These are phyloP conservation scores for Alcis repandata DNA, from an alignment of 2,888 invertebrate genomes.

Conservation along the genomic window DNA sequence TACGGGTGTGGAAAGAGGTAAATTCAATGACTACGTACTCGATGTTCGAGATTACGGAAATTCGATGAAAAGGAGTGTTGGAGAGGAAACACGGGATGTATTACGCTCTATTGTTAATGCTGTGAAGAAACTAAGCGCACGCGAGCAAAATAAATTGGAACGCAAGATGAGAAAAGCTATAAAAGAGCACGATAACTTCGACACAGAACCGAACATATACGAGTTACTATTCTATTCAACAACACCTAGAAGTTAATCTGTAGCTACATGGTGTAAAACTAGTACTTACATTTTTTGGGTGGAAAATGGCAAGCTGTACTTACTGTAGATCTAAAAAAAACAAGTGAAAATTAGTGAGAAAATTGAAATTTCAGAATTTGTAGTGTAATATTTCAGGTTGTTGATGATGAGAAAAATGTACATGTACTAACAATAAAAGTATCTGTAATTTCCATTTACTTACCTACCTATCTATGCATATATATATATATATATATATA, in stretches of 20 bases:
- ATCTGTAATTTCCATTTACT: too few relatives aligned
- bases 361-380: too few relatives aligned
- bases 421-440: too few relatives aligned
- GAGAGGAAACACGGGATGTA: conserved; percentile 49
- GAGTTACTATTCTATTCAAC: neutral
- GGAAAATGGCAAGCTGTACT: too few relatives aligned
- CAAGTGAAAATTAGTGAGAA: too few relatives aligned
- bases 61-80: conserved; percentile 42
- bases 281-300: too few relatives aligned
- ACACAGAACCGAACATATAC: neutral
- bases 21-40: conserved; percentile 64
- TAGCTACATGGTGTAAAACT: too few relatives aligned
- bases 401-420: too few relatives aligned
- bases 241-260: neutral
- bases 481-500: too few relatives aligned
- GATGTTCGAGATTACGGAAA: conserved; percentile 51
- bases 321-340: too few relatives aligned
- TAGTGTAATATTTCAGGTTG: too few relatives aligned
- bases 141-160: conserved; percentile 48
- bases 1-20: conserved; percentile 55
- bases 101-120: conserved; percentile 50
- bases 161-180: conserved; percentile 55
- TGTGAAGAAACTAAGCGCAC: conserved; percentile 42
- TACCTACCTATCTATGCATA: too few relatives aligned
- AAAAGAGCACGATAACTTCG: neutral